Conservation (phyloP, 53 echinoderm and acorn worm species). For the Luidia sarsii region DNA sequence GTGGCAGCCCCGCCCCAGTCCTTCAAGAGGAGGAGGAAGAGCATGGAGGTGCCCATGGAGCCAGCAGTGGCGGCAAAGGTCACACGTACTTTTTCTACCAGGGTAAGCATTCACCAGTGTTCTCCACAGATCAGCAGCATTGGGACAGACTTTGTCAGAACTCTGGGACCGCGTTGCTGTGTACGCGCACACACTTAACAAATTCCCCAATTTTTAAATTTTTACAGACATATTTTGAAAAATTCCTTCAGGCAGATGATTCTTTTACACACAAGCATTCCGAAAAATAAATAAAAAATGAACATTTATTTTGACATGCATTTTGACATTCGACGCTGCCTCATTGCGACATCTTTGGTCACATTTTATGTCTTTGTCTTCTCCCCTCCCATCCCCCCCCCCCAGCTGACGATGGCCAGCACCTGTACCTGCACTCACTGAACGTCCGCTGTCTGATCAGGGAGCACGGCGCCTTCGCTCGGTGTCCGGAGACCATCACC, state of each 20-base stretch:
- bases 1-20: background rate
- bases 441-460: constrained; percentile 85
- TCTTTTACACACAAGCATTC: no score
- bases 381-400: background rate
- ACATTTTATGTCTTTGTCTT: background rate
- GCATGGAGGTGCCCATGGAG: constrained; percentile 19
- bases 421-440: constrained; percentile 82
- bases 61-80: background rate
- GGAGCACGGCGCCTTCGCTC: constrained; percentile 85
- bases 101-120: constrained; percentile 36
- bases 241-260: no score
- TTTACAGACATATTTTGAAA: no score
- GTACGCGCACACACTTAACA: no score
- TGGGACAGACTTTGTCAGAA: no score
- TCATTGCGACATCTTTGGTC: background rate
- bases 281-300: background rate
- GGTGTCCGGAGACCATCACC: constrained; percentile 84
- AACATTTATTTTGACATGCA: no score
- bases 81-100: constrained; percentile 65
- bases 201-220: no score
- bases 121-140: no score
- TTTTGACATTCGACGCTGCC: no score
- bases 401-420: constrained; percentile 91
- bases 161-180: no score
- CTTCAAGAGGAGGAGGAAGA: background rate